Base-by-base conservation (phyloP, 2,888 invertebrate species). In the Morinoia aosen region DNA sequence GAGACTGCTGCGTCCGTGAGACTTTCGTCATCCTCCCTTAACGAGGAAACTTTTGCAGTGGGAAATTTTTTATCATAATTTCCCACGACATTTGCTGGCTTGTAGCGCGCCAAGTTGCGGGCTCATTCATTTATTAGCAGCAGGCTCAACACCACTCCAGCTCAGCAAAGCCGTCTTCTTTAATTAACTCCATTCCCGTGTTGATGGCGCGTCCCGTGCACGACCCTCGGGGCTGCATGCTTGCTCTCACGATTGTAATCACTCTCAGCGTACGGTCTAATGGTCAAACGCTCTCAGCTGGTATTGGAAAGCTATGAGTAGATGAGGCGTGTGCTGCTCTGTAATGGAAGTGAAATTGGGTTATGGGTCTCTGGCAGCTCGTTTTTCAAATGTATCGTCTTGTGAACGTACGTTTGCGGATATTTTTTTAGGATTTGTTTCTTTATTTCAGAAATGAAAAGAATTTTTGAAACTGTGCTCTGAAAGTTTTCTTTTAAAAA, bases 31-130 rank as follows among this genome's bases (percentile, higher is more conserved):
- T 76, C 76, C 76, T 25, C 33, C 76, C 76, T 76, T 76, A 76
- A 76, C 76, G 76, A 76, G 76, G 76, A 76, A 76, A 76, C 76
- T 33, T 33, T 76, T 76, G 76, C 76, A 76, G 25, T 76, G 76
- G 76, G 76, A 76, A 76, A 33, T 25, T 76, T 76, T 16, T 76
- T 33, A 76, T 76, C 76, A 76, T 76, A 76, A 76, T 76, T 10
- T 76, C 76, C 76, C 76, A 76, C 33, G 76, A 76, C 76, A 76
- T 76, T 76, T 76, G 76, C 76, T 76, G 33, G 76, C 76, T 76
- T 33, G 76, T 76, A 76, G 76, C 76, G 76, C 76, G 10, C 33
- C 25, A 76, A 76, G 76, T 76, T 76, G 76, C 8, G 33, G 25
- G 33, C 76, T 76, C 76, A 76, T 76, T 76, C 76, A 76, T 76